Evolutionary conservation across 2,113 vertebrate genomes (phyloP), one percentile per base, ranked within the genome.

Genomic region (Bombycilla garrulus): DNA sequence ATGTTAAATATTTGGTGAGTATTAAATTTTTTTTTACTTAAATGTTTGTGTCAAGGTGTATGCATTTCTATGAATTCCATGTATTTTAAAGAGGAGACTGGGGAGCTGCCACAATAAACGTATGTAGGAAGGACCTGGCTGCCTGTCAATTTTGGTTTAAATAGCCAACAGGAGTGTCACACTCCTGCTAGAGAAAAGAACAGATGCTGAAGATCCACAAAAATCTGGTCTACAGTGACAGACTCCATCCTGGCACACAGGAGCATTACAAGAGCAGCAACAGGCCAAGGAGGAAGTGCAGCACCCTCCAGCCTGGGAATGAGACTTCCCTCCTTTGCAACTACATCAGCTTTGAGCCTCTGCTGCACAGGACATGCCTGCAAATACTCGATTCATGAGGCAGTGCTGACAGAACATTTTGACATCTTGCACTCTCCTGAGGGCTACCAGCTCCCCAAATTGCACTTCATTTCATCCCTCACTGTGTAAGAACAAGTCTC

Each of bases 321-420:
- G 65, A 72, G 28, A 14, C 6, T 78, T 45, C 28, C 14, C 44
- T 81, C 40, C 61, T 24, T 44, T 45, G 47, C n/a, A 60, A 8
- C 24, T 6, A 15, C 10, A 11, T 26, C 61, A 84, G 53, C 51
- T 38, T 62, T n/a, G 33, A 48, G 40, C 16, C 45, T 73, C 33
- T 1, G 3, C 33, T 45, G 40, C 28, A 5, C 1, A 1, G 53
- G 11, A 20, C 25, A 12, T 0, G 5, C 23, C 31, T 56, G 69
- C 40, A 80, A 81, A 65, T 38, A 29, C 16, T 42, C 1, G 2
- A 36, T 47, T 78, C 56, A 17, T 78, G 12, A 54, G 19, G 19
- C 20, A 48, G 42, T 47, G 57, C 81, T 85, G 84, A 87, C 42
- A 72, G 57, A 62, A 45, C 69, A 21, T 42, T 31, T 42, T 21